These are phyloP conservation scores for Branchellion lobata DNA, from an alignment of 2,888 invertebrate species.

Conservation along the genomic window DNA sequence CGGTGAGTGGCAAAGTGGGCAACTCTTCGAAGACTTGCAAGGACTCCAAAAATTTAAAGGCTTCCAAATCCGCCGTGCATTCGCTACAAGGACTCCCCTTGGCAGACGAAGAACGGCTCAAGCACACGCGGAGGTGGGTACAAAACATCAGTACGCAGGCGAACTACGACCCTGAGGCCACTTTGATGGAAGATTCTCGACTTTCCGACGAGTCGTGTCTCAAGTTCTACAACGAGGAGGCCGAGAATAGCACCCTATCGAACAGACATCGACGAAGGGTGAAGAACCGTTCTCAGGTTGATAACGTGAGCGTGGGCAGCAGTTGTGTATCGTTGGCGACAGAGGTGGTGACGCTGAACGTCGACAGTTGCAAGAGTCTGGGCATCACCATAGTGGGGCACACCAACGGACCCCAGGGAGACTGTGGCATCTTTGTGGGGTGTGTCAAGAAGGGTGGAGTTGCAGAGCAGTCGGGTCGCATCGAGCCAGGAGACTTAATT, in stretches of 20 bases:
- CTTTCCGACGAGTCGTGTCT: neutral
- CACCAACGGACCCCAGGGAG: slow-evolving; percentile 39
- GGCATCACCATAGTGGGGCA: slow-evolving; percentile 46
- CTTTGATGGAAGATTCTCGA: neutral
- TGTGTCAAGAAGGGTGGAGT: slow-evolving; percentile 43
- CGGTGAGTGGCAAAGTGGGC: neutral
- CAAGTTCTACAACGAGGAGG: neutral
- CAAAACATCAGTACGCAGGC: slow-evolving; percentile 45
- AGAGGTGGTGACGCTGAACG: slow-evolving; percentile 41
- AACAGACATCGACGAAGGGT: neutral
- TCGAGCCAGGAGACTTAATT: slow-evolving; percentile 46
- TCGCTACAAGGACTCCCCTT: neutral
- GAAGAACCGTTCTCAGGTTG: slow-evolving; percentile 21
- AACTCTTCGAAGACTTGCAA: slow-evolving; percentile 3
- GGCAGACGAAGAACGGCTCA: slow-evolving; percentile 21
- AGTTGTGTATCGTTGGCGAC: slow-evolving; percentile 44
- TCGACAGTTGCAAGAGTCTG: slow-evolving; percentile 42
- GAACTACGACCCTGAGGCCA: slow-evolving; percentile 35
- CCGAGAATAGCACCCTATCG: neutral
- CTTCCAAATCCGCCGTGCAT: neutral
- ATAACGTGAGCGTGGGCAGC: slow-evolving; percentile 33
- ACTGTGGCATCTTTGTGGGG: slow-evolving; percentile 47
- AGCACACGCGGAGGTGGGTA: slow-evolving; percentile 45
- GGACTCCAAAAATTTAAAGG: neutral
- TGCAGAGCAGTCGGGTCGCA: slow-evolving; percentile 35